phyloP scores from a whole-genome alignment of 2,113 vertebrate genomes.

The Haplochromis vanheusdeni region DNA sequence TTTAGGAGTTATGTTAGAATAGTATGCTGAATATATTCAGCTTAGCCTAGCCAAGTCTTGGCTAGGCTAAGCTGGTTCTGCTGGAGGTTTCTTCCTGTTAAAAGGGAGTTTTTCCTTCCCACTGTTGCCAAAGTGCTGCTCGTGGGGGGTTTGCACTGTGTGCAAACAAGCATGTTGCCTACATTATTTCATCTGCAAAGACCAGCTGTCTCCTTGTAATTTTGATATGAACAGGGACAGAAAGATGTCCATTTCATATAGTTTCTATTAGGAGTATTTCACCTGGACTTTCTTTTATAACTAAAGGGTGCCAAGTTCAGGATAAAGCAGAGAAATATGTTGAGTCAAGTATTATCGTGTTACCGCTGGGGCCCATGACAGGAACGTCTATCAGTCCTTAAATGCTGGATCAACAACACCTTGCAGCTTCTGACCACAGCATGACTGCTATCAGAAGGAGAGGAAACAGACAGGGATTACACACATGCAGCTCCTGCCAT shows the following conservation, averaged over 20 bases:
- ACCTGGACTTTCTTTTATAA: neutral
- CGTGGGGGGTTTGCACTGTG: neutral
- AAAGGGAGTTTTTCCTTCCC: neutral
- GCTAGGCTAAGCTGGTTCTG: neutral
- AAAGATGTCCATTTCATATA: rapidly evolving
- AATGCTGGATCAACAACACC: slow-evolving; percentile 26
- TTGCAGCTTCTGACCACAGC: neutral
- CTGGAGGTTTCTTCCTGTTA: neutral
- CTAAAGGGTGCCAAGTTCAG: neutral
- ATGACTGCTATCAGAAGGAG: slow-evolving; percentile 12
- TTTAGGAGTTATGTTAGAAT: neutral
- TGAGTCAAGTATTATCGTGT: neutral
- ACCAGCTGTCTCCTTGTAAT: neutral
- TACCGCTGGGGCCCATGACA: neutral
- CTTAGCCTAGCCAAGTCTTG: neutral
- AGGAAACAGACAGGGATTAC: neutral
- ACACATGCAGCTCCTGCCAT: slow-evolving; percentile 14
- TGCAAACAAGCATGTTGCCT: neutral
- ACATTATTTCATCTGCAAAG: neutral
- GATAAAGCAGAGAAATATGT: neutral
- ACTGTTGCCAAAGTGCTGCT: neutral
- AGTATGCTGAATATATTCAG: neutral
- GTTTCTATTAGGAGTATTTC: neutral
- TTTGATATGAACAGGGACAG: neutral
- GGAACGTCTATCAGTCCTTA: neutral